Evolutionary conservation across 1,140 invertebrate species (phyloP), one percentile per base, ranked within the genome.

Genomic region (Macrotrachela quadricornifera): DNA sequence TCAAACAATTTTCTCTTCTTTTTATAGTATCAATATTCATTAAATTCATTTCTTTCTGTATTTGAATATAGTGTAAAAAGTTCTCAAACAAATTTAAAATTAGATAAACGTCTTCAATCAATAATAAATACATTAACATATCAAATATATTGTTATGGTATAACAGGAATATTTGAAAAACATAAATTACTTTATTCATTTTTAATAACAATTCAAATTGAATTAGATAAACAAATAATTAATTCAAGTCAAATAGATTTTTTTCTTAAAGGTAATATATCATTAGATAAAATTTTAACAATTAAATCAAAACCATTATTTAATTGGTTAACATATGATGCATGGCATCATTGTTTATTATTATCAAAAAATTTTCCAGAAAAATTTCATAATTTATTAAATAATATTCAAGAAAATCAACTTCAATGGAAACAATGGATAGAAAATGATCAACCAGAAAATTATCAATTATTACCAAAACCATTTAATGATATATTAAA

Each of bases 101-200:
- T 87, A 1, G 58, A 63, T 1, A 80, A 78, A 59, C 74, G 84
- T 2, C 64, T 88, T 8, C 66, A 65, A 12, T 87, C 86, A 59
- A 85, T 90, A 13, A 83, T 85, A 51, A 76, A 78, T 18, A 82
- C 77, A 46, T 65, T 88, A 16, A 88, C 83, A 0, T 79, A 80
- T 60, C 83, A 81, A 61, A 77, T 88, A 1, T 88, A 88, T 60
- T 78, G 82, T 60, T 88, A 84, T 60, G 84, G 83, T 1, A 88
- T 84, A 58, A 85, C 81, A 42, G 83, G 80, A 30, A 30, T 71
- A 41, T 67, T 70, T 58, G 65, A 64, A 21, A 62, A 64, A 57
- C 64, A 71, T 56, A 69, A 67, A 59, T 57, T 69, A 36, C 61
- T 70, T 36, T 69, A 70, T 57, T 66, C 68, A 47, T 70, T 70